Percentiles rank a stretch among this genome's conserved stretches.
These are phyloP conservation scores for Phalacrocorax aristotelis DNA, from an alignment of 2,113 vertebrate species.

Conservation along the genomic window DNA sequence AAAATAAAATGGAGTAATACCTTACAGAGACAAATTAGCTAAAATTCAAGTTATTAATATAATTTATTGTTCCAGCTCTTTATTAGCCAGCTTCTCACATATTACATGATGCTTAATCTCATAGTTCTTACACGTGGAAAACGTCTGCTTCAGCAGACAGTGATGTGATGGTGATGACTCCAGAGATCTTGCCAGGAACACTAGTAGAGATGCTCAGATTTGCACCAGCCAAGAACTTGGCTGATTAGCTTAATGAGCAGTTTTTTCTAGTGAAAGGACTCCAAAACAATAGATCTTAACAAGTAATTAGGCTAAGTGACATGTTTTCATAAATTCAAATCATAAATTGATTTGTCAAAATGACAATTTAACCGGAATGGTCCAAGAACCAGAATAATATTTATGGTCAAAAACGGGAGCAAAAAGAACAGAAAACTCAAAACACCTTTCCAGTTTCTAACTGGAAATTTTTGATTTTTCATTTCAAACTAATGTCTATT, in stretches of 20 bases:
- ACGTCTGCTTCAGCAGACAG: neutral
- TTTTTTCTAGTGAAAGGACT: neutral
- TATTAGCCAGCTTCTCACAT: neutral
- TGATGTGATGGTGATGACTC: neutral
- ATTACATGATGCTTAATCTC: neutral
- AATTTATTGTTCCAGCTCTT: conserved; percentile 54
- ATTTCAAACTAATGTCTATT: neutral
- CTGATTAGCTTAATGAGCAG: neutral
- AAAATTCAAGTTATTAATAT: conserved; percentile 49
- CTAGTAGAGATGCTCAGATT: neutral
- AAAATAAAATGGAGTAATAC: conserved; percentile 56
- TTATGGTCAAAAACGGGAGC: neutral
- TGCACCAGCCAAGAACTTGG: neutral
- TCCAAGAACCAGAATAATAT: neutral
- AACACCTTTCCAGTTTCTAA: neutral
- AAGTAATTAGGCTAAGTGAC: conserved; percentile 10
- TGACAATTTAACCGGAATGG: neutral
- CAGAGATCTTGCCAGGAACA: neutral
- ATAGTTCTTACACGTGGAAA: neutral
- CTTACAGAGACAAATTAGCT: conserved; percentile 50
- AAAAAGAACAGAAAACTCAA: neutral
- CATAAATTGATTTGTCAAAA: conserved; percentile 24
- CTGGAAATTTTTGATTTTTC: neutral
- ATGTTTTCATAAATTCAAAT: conserved; percentile 29
- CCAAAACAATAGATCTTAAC: neutral